Base-by-base conservation (phyloP, 2,888 invertebrate species). In the Zeuzera pyrina region DNA sequence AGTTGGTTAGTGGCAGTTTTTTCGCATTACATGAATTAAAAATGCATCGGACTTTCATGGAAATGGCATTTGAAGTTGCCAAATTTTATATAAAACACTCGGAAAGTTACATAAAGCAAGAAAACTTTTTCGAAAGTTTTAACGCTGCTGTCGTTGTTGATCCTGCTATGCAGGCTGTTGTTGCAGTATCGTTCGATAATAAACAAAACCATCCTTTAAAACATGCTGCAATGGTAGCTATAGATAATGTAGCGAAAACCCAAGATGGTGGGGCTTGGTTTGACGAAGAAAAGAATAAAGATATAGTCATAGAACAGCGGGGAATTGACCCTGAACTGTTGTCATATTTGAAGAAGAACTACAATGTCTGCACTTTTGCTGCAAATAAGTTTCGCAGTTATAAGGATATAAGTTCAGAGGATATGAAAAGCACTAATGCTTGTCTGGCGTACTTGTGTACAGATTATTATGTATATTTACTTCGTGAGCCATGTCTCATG, bases 401-500 rank as follows among this genome's bases (percentile, higher is more conserved):
- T 44, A 47, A 44, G 15, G 66, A 71, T 34, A 33, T 53, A 5
- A 38, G 37, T 2, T 46, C 43, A 29, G 42, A 44, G 5, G 39
- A 40, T 7, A 47, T 47, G 12, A 44, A 50, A 22, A 54, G 30
- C 15, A 22, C 26, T 6, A 15, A 12, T 2, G 15, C 22, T 13
- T 19, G 76, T 29, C 88, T 88, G 1, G 90, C 92, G 0, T 95
- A 95, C 64, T 72, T 95, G 29, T 95, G 95, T 70, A 95, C 97
- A 0, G 93, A 93, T 2, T 95, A 93, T 66, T 91, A 94, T 73
- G 72, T 93, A 2, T 97, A 94, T 59, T 63, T 93, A 24, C 86
- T 91, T 0, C 86, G 86, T 38, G 98, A 98, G 63, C 97, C 98
- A 0, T 98, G 98, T 71, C 62, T 93, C 1, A 94, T 98, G 91